Evolutionary conservation across 2,113 vertebrate genomes (phyloP).

Genomic region (Synchiropus splendidus): DNA sequence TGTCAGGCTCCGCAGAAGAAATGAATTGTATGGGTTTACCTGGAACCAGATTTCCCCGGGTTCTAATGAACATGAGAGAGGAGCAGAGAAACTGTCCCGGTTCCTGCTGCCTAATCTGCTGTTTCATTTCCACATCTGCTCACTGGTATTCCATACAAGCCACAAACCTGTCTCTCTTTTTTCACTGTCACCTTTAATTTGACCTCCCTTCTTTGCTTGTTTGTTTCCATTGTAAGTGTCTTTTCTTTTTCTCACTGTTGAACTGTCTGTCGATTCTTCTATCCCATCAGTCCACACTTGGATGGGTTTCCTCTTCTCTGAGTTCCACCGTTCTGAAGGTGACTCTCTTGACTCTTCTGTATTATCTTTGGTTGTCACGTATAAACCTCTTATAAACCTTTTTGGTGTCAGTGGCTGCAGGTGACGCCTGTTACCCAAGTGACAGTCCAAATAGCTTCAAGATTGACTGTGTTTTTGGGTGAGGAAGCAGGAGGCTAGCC

Average conservation of each 20-base stretch:
- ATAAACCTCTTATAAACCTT: too few relatives aligned
- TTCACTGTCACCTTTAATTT: conserved; percentile 52
- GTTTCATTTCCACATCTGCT: neutral
- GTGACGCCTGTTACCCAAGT: too few relatives aligned
- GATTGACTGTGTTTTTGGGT: too few relatives aligned
- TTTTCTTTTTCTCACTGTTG: too few relatives aligned
- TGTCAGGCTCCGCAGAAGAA: conserved; percentile 4
- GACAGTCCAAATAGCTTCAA: too few relatives aligned
- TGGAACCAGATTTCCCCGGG: conserved; percentile 7
- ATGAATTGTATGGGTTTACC: conserved; percentile 52
- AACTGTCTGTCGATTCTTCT: conserved; percentile 13
- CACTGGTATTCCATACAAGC: conserved; percentile 46
- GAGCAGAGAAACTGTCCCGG: too few relatives aligned
- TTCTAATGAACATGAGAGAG: conserved; percentile 7
- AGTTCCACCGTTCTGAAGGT: conserved; percentile 53
- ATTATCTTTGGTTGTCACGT: too few relatives aligned
- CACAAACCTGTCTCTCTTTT: conserved; percentile 30
- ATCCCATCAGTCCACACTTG: conserved; percentile 76
- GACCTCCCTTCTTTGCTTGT: conserved; percentile 7
- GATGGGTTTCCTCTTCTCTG: conserved; percentile 75
- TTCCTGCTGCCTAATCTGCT: neutral
- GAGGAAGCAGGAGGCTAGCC: too few relatives aligned
- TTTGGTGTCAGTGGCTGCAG: too few relatives aligned
- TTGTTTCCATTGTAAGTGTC: too few relatives aligned
- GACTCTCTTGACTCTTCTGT: too few relatives aligned